A percentile compares a stretch with the other conserved stretches of the same genome.
These are phyloP conservation scores for Leptodirus hochenwartii DNA, from an alignment of 2,888 invertebrate species.

Conservation along the genomic window DNA sequence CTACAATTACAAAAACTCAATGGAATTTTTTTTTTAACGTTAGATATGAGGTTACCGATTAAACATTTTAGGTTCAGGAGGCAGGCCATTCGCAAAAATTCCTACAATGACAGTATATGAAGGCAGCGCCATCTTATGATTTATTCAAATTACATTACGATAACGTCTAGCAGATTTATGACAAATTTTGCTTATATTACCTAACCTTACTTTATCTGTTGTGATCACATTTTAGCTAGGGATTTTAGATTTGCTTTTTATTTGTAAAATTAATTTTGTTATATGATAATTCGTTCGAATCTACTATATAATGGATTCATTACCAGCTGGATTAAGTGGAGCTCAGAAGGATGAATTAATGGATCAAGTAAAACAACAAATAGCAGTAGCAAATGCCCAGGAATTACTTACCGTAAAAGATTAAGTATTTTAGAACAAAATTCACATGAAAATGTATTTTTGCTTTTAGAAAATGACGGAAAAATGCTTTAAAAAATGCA, in stretches of 20 bases:
- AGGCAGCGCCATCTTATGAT: too few relatives aligned
- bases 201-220: constrained; percentile 2
- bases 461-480: constrained; percentile 78
- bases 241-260: neutral
- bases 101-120: too few relatives aligned
- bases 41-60: too few relatives aligned
- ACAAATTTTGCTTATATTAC: too few relatives aligned
- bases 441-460: constrained; percentile 7
- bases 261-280: constrained; percentile 9
- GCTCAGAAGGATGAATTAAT: constrained; percentile 73
- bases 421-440: constrained; percentile 9
- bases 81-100: too few relatives aligned
- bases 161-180: too few relatives aligned
- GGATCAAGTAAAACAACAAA: constrained; percentile 89
- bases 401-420: constrained; percentile 62
- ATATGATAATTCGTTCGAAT: constrained; percentile 9
- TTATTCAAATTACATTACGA: too few relatives aligned
- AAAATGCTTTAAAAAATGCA: constrained; percentile 92
- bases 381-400: constrained; percentile 84
- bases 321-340: constrained; percentile 38
- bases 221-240: neutral
- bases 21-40: too few relatives aligned
- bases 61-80: too few relatives aligned
- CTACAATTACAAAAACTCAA: too few relatives aligned
- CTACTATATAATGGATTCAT: constrained; percentile 41